Base-by-base conservation (phyloP, 2,888 invertebrate genomes). In the Pomacea canaliculata region DNA sequence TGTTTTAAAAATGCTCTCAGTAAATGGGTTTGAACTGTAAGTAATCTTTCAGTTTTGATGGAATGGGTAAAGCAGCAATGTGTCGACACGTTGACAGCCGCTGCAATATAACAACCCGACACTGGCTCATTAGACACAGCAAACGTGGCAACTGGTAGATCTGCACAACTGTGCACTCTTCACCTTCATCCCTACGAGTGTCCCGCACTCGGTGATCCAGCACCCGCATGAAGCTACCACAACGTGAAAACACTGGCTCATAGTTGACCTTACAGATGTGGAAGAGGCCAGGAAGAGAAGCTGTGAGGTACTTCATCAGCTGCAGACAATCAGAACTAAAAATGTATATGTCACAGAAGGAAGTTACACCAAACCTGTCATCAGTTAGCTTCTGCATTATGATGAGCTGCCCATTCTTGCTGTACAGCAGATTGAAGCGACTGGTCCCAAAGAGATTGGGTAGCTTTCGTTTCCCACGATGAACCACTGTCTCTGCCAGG, bases 351-450 rank as follows among this genome's bases (percentile, higher is more conserved):
- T 82, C 83, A 2, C 81, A 76, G 71, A 78, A 80, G 0, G 79
- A 74, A 7, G 80, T 78, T 16, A 79, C 79, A 7, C 82, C 81
- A 68, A 81, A 77, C 10, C 81, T 67, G 70, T 81, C 81, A 27
- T 81, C 82, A 3, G 78, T 80, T n/a, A 82, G 72, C 72, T 82
- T 82, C 72, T 82, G 82, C 23, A 82, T 71, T 56, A 82, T 80
- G 51, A 82, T 71, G 19, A 78, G 73, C 37, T 70, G 48, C 18
- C 83, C 82, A 27, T 82, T 82, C 18, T 76, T 74, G 67, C 80
- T 80, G 74, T 79, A 82, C 19, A 79, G 76, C 59, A 81, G 71
- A 60, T 79, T 76, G 75, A 80, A 82, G n/a, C 78, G 78, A 9
- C 80, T 82, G 56, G 77, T 79, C 27, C 81, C 80, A 59, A 81